Evolutionary conservation across 2,113 vertebrate species (phyloP).

Genomic region (Dromas ardeola): DNA sequence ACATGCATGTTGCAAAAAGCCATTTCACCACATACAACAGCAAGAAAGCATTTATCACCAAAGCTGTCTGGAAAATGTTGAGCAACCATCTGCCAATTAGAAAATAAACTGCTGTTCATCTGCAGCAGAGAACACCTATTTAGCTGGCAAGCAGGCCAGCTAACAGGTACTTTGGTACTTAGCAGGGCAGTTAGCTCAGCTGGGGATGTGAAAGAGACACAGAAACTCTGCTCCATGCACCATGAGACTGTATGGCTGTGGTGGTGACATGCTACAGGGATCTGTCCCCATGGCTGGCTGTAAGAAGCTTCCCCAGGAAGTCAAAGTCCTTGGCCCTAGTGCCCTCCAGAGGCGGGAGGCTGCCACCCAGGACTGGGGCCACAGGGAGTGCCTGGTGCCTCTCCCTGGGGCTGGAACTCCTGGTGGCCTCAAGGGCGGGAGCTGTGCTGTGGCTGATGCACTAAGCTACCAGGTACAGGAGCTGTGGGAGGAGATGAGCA

Average conservation of each 20-base stretch:
- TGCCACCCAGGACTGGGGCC: background rate
- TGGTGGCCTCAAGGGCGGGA: background rate
- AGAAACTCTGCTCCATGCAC: background rate
- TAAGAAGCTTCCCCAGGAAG: background rate
- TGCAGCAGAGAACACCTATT: background rate
- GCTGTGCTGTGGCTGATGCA: background rate
- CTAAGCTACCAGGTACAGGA: background rate
- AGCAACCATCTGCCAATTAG: conserved; percentile 1
- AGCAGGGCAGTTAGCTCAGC: background rate
- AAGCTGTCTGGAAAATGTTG: background rate
- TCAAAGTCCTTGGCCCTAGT: background rate
- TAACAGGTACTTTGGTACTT: background rate
- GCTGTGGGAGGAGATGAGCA: background rate
- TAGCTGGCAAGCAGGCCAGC: background rate
- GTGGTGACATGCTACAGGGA: background rate
- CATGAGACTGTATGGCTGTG: background rate
- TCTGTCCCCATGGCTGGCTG: background rate
- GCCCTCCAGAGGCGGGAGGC: background rate
- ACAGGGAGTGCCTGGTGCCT: background rate
- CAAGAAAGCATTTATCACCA: conserved; percentile 14
- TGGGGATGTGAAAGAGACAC: background rate
- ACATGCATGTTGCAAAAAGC: conserved; percentile 4
- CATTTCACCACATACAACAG: background rate
- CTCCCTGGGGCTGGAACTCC: background rate
- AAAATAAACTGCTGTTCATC: background rate